Evolutionary conservation across 23 tunicate genomes (phyloP).

Genomic region (Styela plicata): DNA sequence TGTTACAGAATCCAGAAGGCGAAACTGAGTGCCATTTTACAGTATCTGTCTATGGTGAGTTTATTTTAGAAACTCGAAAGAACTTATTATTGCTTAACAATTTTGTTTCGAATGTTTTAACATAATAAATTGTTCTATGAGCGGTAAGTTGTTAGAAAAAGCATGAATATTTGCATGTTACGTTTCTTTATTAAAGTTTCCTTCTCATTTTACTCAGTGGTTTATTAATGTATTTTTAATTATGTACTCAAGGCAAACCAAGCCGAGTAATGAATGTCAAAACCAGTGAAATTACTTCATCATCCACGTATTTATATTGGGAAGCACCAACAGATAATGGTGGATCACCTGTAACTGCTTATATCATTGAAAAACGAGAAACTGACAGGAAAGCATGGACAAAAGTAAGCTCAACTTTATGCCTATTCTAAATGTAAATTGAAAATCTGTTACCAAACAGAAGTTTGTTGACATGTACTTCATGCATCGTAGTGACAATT

Average conservation of each 20-base stretch:
- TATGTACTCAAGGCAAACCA: slow-evolving; percentile 31
- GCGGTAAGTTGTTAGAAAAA: too few species aligned
- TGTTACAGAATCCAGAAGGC: slow-evolving; percentile 34
- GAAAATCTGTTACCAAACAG: too few species aligned
- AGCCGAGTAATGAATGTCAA: not conserved
- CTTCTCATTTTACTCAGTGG: not conserved
- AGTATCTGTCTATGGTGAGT: slow-evolving; percentile 33
- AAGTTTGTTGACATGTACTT: too few species aligned
- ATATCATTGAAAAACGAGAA: slow-evolving; percentile 77
- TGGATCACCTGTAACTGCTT: slow-evolving; percentile 63
- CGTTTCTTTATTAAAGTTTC: not conserved
- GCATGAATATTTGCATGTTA: too few species aligned
- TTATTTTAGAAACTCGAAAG: not conserved
- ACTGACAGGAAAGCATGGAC: slow-evolving; percentile 71
- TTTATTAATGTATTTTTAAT: not conserved
- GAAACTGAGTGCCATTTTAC: not conserved
- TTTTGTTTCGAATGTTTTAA: too few species aligned
- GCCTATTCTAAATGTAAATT: not conserved
- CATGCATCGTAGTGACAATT: too few species aligned
- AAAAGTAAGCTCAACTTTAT: slow-evolving; percentile 37
- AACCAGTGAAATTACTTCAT: slow-evolving; percentile 22
- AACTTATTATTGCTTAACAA: too few species aligned
- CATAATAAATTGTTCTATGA: too few species aligned
- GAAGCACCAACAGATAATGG: slow-evolving; percentile 77
- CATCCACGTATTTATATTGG: slow-evolving; percentile 75